These are phyloP conservation scores for Athalia circularis DNA, from an alignment of 2,888 invertebrate species.

Conservation along the genomic window DNA sequence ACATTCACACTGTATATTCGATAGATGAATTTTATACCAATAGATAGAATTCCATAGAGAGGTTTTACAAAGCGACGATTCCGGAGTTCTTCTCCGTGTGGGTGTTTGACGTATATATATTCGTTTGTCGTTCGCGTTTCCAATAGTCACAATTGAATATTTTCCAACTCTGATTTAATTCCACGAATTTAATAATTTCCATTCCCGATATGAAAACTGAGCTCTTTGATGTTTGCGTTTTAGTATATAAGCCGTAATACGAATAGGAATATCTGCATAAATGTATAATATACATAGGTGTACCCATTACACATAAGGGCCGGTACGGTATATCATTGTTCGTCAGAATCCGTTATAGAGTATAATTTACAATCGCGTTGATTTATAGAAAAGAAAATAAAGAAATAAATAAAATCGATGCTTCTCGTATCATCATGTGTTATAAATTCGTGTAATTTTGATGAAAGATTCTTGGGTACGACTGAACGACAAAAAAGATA, in stretches of 20 bases:
- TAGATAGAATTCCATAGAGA: neutral
- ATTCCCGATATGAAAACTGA: conserved; percentile 43
- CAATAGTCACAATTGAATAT: conserved; percentile 45
- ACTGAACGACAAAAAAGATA: too few species aligned
- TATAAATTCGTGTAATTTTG: too few species aligned
- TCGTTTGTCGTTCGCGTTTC: conserved; percentile 39
- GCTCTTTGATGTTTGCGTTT: conserved; percentile 32
- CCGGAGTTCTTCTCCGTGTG: neutral
- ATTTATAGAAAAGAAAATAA: too few species aligned
- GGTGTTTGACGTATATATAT: neutral
- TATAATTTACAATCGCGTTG: too few species aligned
- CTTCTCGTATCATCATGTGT: too few species aligned
- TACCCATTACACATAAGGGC: neutral
- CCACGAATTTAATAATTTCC: conserved; percentile 40
- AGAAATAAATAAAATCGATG: too few species aligned
- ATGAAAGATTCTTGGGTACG: too few species aligned
- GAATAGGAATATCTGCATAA: too few species aligned
- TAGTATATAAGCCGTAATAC: neutral
- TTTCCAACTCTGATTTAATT: conserved; percentile 46
- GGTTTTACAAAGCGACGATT: neutral
- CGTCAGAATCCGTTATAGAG: too few species aligned
- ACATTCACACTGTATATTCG: too few species aligned
- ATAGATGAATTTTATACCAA: too few species aligned
- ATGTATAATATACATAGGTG: too few species aligned
- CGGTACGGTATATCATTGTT: conserved; percentile 20